Base-by-base conservation (phyloP, 1,140 invertebrate genomes). In the Frieseomelitta varia region DNA sequence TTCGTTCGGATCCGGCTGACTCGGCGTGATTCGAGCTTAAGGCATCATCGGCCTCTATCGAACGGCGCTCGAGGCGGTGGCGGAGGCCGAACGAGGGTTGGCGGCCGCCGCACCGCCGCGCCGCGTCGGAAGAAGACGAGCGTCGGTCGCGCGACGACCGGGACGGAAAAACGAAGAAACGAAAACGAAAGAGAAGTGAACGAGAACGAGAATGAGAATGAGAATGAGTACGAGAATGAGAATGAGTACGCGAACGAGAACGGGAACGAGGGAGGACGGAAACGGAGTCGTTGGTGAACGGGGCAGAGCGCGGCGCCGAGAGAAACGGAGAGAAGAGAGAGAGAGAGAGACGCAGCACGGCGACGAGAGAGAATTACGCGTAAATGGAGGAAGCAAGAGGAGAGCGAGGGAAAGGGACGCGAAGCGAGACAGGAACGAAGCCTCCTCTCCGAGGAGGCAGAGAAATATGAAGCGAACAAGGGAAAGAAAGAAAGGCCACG, bases 21-120 rank as follows among this genome's bases (percentile, higher is more conserved):
- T 84, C 90, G 84, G 84, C 88, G 90, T 88, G 88, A 90, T 90
- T 90, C 85, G 86, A 86, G 82, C 88, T 89, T 78, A 85, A 91
- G 89, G 85, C 88, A 88, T 85, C 88, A 88, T 85, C 82, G 81
- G 86, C 85, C 80, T 91, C 87, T 90, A 90, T 91, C 88, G 89
- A 91, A 87, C 88, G 55, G 27, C 69, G 53, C 69, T 24, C 80
- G 55, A 65, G 58, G 71, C 19, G 17, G 17, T 30, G 61, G 84
- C 51, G 69, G 56, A 68, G 77, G 73, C 21, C 34, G 67, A 53
- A 53, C 51, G 69, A 63, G 73, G 81, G 73, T 17, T 51, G 67
- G 63, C 63, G 65, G 39, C 65, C 81, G 72, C 34, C 47, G 51
- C 68, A 67, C 63, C 68, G 82, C n/a, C 74, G 34, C n/a, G n/a